phyloP scores from a whole-genome alignment of 2,113 vertebrate genomes.

The Cranoglanis bouderius region DNA sequence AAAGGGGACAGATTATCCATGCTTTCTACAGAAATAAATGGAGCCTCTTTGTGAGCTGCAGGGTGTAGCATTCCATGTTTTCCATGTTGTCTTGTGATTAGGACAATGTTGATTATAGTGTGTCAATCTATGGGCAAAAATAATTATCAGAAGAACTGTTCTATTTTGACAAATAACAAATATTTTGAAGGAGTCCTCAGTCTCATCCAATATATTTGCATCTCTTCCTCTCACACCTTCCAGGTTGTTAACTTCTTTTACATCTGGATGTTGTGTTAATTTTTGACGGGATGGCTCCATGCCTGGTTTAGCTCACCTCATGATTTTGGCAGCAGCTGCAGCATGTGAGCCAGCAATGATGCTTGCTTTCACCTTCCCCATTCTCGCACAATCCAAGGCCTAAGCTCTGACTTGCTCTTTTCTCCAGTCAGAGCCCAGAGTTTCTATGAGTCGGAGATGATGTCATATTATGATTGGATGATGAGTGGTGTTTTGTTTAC shows the following conservation, averaged over 20 bases:
- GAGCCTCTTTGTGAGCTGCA: conserved; percentile 27
- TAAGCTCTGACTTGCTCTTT: conserved; percentile 14
- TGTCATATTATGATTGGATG: conserved; percentile 36
- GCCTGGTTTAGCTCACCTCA: conserved; percentile 7
- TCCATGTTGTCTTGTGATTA: not conserved
- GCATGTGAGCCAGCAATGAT: conserved; percentile 14
- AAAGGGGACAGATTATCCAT: conserved; percentile 46
- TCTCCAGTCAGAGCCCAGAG: conserved; percentile 20
- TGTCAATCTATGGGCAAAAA: not conserved
- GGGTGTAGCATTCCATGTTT: not conserved
- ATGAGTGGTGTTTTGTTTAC: conserved; percentile 39
- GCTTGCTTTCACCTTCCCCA: conserved; percentile 37
- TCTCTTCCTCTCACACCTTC: not conserved
- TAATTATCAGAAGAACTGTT: not conserved
- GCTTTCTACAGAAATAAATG: conserved; percentile 8
- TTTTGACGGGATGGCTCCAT: not conserved
- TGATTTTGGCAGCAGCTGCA: conserved; percentile 29
- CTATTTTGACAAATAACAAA: not conserved
- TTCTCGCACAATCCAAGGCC: conserved; percentile 1
- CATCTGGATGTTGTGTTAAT: conserved; percentile 1
- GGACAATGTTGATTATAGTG: not conserved
- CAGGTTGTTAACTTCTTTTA: not conserved
- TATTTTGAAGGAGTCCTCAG: not conserved
- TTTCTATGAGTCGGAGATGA: conserved; percentile 30
- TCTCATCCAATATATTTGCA: not conserved